Conservation (phyloP, 64 coral and sea anemone genomes). For the Dendronephthya gigantea region DNA sequence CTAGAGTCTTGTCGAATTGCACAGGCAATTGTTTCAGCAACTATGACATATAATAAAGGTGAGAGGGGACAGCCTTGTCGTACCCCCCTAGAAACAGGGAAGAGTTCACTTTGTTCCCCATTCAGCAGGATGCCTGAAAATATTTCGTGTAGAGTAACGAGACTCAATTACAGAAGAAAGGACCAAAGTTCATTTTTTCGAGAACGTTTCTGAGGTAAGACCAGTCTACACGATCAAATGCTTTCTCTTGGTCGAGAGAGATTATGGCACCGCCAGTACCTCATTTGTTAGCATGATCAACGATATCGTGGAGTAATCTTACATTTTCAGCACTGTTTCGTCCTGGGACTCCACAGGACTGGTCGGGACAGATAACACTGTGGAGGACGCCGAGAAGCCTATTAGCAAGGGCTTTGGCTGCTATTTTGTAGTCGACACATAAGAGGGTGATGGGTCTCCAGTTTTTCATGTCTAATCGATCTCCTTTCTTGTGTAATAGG, state of each 20-base stretch:
- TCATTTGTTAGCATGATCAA: background rate
- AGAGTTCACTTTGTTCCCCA: background rate
- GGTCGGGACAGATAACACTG: background rate
- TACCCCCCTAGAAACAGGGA: background rate
- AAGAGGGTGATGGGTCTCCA: background rate
- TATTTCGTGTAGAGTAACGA: background rate
- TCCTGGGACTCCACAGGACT: background rate
- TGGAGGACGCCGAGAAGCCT: background rate
- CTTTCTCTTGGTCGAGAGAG: slow-evolving; percentile 20
- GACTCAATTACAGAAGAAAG: background rate
- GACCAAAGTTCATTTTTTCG: background rate
- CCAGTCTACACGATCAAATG: slow-evolving; percentile 13
- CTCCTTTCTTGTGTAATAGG: background rate
- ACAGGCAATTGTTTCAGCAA: background rate
- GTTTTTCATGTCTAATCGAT: background rate
- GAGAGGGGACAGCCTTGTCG: background rate
- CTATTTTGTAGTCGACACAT: slow-evolving; percentile 22
- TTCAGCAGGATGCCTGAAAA: background rate
- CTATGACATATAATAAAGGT: background rate
- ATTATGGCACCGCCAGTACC: background rate
- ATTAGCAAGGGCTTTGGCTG: background rate
- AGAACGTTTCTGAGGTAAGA: background rate
- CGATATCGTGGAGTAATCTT: background rate
- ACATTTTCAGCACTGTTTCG: background rate
- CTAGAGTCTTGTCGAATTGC: no score